phyloP scores from a whole-genome alignment of 1,140 invertebrate species.

The Eumaeus atala region DNA sequence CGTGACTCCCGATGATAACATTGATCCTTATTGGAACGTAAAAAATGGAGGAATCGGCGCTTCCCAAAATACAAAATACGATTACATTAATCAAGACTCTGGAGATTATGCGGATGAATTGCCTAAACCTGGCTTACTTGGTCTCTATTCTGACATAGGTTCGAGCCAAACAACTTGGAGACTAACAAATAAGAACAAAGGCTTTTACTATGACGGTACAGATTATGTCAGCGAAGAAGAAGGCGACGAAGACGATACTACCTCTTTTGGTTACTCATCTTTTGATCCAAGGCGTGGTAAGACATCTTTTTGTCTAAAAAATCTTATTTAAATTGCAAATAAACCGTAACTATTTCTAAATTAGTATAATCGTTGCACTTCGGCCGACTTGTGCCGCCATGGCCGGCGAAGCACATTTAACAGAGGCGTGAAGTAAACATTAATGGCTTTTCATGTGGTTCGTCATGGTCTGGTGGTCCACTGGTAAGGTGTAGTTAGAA shows the following conservation, averaged over 20 bases:
- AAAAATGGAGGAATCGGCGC: constrained; percentile 24
- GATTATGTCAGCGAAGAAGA: constrained; percentile 41
- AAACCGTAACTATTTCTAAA: too few species aligned
- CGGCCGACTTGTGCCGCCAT: too few species aligned
- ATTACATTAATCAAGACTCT: constrained; percentile 33
- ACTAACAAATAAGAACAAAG: constrained; percentile 31
- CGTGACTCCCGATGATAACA: constrained; percentile 39
- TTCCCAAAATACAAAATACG: constrained; percentile 27
- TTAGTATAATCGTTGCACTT: too few species aligned
- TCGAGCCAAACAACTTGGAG: constrained; percentile 34
- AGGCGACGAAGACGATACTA: constrained; percentile 20
- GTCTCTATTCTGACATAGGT: constrained; percentile 51
- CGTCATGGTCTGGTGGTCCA: too few species aligned
- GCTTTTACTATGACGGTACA: constrained; percentile 27
- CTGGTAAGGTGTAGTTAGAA: too few species aligned
- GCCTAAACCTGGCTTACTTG: constrained; percentile 50
- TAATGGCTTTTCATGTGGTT: too few species aligned
- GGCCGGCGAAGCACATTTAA: too few species aligned
- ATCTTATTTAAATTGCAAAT: too few species aligned
- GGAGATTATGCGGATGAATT: constrained; percentile 49
- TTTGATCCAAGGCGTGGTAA: constrained; percentile 57
- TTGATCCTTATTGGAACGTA: constrained; percentile 60
- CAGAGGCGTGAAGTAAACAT: too few species aligned
- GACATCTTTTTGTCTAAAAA: background rate
- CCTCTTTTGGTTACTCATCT: constrained; percentile 45